Conservation (phyloP, 2,797 vertebrate species). For the Pristis pectinata region DNA sequence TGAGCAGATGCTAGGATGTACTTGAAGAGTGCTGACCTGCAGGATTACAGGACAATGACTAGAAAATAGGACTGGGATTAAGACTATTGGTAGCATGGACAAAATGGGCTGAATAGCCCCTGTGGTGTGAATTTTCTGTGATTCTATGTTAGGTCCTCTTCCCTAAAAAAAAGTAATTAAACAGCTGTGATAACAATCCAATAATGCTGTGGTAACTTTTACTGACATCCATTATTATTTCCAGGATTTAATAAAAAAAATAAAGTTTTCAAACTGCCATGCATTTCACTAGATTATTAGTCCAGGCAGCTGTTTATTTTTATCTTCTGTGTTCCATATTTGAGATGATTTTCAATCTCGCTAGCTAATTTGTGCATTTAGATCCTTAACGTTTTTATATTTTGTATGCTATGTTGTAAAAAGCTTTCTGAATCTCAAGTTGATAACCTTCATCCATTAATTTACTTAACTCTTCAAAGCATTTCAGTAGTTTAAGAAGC, state of each 20-base stretch:
- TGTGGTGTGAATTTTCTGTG: too few relatives aligned
- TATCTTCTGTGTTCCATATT: not conserved
- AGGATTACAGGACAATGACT: too few relatives aligned
- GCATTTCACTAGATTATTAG: not conserved
- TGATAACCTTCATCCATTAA: not conserved
- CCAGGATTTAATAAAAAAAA: not conserved
- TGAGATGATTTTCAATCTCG: not conserved
- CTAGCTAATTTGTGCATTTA: constrained; percentile 7
- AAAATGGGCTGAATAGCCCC: too few relatives aligned
- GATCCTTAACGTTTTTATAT: not conserved
- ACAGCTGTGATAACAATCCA: not conserved
- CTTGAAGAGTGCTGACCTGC: too few relatives aligned
- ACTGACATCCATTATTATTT: not conserved
- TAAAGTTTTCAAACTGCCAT: not conserved
- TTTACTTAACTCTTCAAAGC: not conserved
- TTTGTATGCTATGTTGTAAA: not conserved
- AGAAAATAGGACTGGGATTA: too few relatives aligned
- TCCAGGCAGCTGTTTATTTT: not conserved
- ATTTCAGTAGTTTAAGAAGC: not conserved
- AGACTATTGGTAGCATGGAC: too few relatives aligned
- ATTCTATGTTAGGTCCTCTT: not conserved
- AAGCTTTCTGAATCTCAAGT: not conserved
- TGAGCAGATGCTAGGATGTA: too few relatives aligned
- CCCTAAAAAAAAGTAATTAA: not conserved
- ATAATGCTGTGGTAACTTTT: not conserved